Percentiles rank a stretch among this genome's conserved stretches.
These are phyloP conservation scores for Sebastes alutus DNA, from an alignment of 2,797 vertebrate species.

Conservation along the genomic window DNA sequence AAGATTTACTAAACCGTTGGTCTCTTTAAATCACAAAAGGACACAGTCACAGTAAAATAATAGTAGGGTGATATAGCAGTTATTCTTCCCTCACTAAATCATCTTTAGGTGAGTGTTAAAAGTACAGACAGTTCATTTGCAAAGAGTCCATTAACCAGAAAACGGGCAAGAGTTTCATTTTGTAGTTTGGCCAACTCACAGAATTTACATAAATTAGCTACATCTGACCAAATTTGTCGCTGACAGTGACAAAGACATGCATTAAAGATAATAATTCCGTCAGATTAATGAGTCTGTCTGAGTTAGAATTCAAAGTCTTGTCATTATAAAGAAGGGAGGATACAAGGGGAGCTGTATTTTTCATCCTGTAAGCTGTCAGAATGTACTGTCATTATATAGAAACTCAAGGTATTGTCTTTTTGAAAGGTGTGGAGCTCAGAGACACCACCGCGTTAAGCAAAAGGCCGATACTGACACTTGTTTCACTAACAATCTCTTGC, in stretches of 20 bases:
- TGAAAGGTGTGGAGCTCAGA: conserved; percentile 13
- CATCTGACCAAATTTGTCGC: conserved; percentile 5
- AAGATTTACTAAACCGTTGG: background rate
- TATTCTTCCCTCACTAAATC: background rate
- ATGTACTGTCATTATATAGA: conserved; percentile 5
- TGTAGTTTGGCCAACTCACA: conserved; percentile 10
- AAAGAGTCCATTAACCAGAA: conserved; percentile 3
- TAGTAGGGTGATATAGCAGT: too few species aligned
- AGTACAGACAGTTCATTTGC: conserved; percentile 17
- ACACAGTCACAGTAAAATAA: too few species aligned
- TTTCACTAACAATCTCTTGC: conserved; percentile 11
- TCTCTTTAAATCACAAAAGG: background rate
- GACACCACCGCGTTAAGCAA: background rate
- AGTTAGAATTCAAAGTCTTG: background rate
- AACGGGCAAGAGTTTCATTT: conserved; percentile 10
- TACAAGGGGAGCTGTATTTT: background rate
- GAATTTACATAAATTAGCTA: conserved; percentile 18
- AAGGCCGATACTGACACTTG: background rate
- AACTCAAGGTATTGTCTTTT: conserved; percentile 16
- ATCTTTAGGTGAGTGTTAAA: conserved; percentile 10
- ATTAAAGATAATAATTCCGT: conserved; percentile 35
- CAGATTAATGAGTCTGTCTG: conserved; percentile 33
- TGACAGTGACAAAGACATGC: conserved; percentile 17
- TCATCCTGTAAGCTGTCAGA: conserved; percentile 1
- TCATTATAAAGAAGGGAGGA: background rate